phyloP scores from a whole-genome alignment of 2,888 invertebrate species.

The Corbicula japonica region DNA sequence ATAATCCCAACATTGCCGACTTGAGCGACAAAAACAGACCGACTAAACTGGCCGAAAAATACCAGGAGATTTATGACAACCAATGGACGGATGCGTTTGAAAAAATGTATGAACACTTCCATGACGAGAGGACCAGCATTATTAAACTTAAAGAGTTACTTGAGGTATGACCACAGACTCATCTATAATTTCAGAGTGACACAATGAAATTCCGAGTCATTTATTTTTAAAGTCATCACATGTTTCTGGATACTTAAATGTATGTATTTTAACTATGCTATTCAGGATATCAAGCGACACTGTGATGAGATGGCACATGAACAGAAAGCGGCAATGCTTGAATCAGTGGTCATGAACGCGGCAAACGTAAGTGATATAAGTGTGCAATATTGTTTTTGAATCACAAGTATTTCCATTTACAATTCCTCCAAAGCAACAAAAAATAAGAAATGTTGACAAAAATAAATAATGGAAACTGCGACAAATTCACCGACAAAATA shows the following conservation, averaged over 20 bases:
- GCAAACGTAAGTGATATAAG: not conserved
- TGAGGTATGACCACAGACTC: not conserved
- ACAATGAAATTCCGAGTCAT: not conserved
- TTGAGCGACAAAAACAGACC: slow-evolving; percentile 13
- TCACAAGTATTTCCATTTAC: no score
- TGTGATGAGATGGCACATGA: slow-evolving; percentile 1
- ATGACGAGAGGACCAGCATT: not conserved
- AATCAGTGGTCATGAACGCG: not conserved
- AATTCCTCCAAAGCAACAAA: no score
- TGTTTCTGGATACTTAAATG: no score
- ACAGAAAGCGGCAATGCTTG: not conserved
- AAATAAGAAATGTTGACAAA: no score
- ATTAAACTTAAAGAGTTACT: not conserved
- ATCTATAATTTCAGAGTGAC: not conserved
- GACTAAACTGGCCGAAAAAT: slow-evolving; percentile 15
- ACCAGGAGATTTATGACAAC: slow-evolving; percentile 10
- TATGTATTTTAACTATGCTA: no score
- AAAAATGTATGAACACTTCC: not conserved
- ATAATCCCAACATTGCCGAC: slow-evolving; percentile 14
- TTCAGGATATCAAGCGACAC: slow-evolving; percentile 1
- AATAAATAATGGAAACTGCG: no score
- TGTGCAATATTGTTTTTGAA: no score
- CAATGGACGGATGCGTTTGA: slow-evolving; percentile 17
- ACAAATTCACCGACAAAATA: no score
- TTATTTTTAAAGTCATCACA: no score